Base-by-base conservation (phyloP, 2,113 vertebrate species). In the Bufo bufo region DNA sequence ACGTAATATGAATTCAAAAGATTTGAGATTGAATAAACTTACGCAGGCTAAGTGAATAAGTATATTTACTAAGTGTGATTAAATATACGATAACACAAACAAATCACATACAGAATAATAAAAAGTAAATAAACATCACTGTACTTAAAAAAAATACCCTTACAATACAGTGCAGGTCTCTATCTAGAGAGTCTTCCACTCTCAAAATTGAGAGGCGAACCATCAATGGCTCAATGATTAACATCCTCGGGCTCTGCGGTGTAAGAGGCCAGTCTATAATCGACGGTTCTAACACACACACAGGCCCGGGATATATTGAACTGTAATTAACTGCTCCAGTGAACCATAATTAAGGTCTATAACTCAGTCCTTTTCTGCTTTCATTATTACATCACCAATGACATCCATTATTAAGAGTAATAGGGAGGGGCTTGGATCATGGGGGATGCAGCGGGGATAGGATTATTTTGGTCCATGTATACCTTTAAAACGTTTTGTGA, bases 241-340 rank as follows among this genome's bases (percentile, higher is more conserved):
- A 84, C 80, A 56, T 75, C 45, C 80, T 16, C 54, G 65, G 50
- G 33, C 65, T 89, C 74, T 78, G 47, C 82, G 47, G 17, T 84
- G 81, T 50, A 77, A 77, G 59, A 77, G 79, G 49, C 47, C 81
- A 88, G 81, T 77, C 87, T 88, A 52, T 77, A 88, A 88, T 88
- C 77, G 61, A n/a, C 77, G 72, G 66, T 14, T 54, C 72, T 71
- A 84, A 77, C 56, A 75, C 71, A 77, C 80, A 65, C 87, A 77
- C 72, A 84, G 87, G 84, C 58, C 58, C 4, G 49, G 72, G 81
- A 84, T 89, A 84, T 89, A 89, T 89, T 89, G 87, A 84, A 89
- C 72, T 84, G 87, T 89, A 89, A 89, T 89, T 89, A 89, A 89
- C 87, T 89, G 87, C 87, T 89, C 87, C 80, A 84, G 17, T 89